Conservation (phyloP, 2,797 vertebrate genomes). For the Rhodeus uyekii region DNA sequence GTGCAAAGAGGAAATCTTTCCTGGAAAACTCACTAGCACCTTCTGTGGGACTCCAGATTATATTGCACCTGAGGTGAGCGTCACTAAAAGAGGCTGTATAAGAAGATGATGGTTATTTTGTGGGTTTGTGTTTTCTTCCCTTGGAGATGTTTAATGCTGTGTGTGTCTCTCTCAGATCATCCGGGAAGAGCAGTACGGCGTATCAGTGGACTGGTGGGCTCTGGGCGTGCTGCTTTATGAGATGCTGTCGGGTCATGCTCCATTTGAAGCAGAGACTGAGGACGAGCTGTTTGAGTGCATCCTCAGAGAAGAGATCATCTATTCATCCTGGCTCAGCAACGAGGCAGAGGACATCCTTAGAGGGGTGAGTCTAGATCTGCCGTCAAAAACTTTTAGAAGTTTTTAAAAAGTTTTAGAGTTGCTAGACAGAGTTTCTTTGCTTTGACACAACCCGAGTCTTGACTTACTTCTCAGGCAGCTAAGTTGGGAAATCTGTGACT, state of each 20-base stretch:
- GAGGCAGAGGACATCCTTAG: slow-evolving; percentile 91
- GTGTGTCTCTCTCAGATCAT: slow-evolving; percentile 83
- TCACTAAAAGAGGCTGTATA: neutral
- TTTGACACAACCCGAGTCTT: neutral
- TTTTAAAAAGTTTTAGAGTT: too few relatives aligned
- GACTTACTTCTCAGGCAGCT: neutral
- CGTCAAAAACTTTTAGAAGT: too few relatives aligned
- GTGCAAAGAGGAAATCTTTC: slow-evolving; percentile 92
- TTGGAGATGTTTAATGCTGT: neutral
- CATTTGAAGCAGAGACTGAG: slow-evolving; percentile 96
- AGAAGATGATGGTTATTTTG: neutral
- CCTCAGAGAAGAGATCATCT: slow-evolving; percentile 90
- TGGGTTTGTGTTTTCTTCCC: neutral
- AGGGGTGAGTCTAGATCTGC: slow-evolving; percentile 81
- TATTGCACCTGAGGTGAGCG: slow-evolving; percentile 93
- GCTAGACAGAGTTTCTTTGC: too few relatives aligned
- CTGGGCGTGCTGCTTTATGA: slow-evolving; percentile 94
- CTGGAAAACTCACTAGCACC: slow-evolving; percentile 84
- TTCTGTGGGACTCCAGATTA: slow-evolving; percentile 99
- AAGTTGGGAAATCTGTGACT: slow-evolving; percentile 25
- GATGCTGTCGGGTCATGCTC: slow-evolving; percentile 95
- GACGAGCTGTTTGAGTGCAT: slow-evolving; percentile 97
- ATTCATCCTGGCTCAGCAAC: slow-evolving; percentile 90
- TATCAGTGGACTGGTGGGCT: slow-evolving; percentile 98
- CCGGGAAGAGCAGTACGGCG: slow-evolving; percentile 91